phyloP scores from a whole-genome alignment of 2,888 invertebrate genomes.

The Andrena hattorfiana region DNA sequence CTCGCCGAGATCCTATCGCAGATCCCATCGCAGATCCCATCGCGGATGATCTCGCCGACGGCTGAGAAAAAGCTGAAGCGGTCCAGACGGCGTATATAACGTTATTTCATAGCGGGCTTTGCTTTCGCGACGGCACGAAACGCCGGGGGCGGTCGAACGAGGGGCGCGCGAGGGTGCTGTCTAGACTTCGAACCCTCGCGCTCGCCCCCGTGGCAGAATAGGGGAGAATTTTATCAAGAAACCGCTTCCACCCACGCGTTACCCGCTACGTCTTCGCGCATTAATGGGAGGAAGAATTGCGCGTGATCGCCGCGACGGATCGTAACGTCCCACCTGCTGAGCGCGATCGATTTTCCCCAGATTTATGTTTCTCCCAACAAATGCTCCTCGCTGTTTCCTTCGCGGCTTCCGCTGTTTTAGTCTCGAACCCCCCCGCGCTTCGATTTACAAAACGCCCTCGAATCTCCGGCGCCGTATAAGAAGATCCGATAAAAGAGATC shows the following conservation, averaged over 20 bases:
- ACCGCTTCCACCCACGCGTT: slow-evolving; percentile 34
- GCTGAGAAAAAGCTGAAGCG: slow-evolving; percentile 54
- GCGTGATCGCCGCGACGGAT: slow-evolving; percentile 45
- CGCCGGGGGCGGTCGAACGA: slow-evolving; percentile 33
- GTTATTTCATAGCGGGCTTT: slow-evolving; percentile 66
- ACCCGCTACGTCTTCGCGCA: slow-evolving; percentile 37
- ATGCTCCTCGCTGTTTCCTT: neutral
- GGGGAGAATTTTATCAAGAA: slow-evolving; percentile 57
- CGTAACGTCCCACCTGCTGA: slow-evolving; percentile 28
- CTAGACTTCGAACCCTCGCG: slow-evolving; percentile 72
- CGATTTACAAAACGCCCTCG: slow-evolving; percentile 4
- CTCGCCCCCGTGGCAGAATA: slow-evolving; percentile 29
- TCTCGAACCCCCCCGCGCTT: neutral
- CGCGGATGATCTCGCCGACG: slow-evolving; percentile 64
- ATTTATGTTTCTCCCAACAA: slow-evolving; percentile 45
- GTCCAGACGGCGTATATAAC: slow-evolving; percentile 65
- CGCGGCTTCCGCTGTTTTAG: neutral
- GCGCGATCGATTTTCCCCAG: slow-evolving; percentile 36
- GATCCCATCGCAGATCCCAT: slow-evolving; percentile 21
- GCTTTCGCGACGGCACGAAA: slow-evolving; percentile 55
- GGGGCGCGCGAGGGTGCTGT: slow-evolving; percentile 68
- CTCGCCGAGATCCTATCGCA: slow-evolving; percentile 37
- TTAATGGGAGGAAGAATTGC: slow-evolving; percentile 63
- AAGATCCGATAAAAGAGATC: too few species aligned
- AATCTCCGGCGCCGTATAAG: too few species aligned